Conservation (phyloP, 2,888 invertebrate genomes). For the Latrodectus elegans region DNA sequence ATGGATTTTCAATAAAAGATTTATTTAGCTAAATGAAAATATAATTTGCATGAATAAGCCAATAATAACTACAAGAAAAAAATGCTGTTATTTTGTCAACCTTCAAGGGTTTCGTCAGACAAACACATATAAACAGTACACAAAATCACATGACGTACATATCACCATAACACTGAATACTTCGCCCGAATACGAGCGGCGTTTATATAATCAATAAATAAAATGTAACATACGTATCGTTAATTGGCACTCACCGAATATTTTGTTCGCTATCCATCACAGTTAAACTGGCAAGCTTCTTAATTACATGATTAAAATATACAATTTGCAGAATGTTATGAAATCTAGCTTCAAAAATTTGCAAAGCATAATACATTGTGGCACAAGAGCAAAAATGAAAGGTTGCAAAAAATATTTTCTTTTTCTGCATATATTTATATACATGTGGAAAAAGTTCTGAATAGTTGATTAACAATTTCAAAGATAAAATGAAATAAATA, state of each 20-base stretch:
- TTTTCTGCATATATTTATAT: too few species aligned
- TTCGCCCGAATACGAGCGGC: constrained; percentile 51
- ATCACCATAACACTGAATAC: constrained; percentile 38
- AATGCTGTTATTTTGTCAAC: constrained; percentile 20
- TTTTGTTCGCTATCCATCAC: background rate
- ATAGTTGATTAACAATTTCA: too few species aligned
- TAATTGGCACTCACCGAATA: constrained; percentile 35
- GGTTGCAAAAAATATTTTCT: too few species aligned
- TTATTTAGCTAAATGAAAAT: too few species aligned
- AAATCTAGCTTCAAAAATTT: too few species aligned
- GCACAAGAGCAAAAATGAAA: too few species aligned
- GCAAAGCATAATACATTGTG: too few species aligned
- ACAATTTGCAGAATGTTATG: too few species aligned
- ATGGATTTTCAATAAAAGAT: too few species aligned
- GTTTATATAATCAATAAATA: constrained; percentile 33
- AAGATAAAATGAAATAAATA: too few species aligned
- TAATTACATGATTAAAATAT: background rate
- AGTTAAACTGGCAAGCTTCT: background rate
- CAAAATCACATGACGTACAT: constrained; percentile 29
- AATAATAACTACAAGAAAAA: background rate
- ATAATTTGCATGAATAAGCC: too few species aligned
- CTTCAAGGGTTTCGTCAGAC: constrained; percentile 51
- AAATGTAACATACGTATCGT: constrained; percentile 18
- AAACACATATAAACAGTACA: constrained; percentile 43
- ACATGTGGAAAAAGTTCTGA: too few species aligned